Conservation (phyloP, 2,113 vertebrate genomes). For the Casuarius casuarius region DNA sequence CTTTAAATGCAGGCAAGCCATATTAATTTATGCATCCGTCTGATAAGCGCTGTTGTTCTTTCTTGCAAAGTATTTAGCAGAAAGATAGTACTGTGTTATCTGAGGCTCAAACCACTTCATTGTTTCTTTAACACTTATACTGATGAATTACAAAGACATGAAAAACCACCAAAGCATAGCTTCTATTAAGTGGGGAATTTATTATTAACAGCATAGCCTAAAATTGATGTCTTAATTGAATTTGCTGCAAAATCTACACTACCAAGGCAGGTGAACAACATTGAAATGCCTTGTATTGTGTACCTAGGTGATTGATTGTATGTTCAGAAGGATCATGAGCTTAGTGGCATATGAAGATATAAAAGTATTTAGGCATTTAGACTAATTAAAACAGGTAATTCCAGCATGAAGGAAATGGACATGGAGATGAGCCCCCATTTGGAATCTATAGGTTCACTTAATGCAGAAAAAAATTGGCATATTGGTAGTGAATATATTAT, state of each 20-base stretch:
- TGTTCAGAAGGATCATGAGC: background rate
- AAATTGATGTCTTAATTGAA: background rate
- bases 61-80: background rate
- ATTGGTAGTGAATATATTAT: background rate
- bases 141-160: constrained; percentile 17
- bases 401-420: background rate
- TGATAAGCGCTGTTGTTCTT: background rate
- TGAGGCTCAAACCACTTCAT: background rate
- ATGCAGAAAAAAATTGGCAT: background rate
- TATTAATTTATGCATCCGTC: background rate
- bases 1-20: background rate
- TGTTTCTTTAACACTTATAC: background rate
- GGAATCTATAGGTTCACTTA: background rate
- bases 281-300: background rate
- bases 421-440: background rate
- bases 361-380: background rate
- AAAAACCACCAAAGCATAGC: constrained; percentile 1
- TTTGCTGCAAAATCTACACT: background rate
- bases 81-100: background rate
- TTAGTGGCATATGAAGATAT: background rate
- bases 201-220: background rate
- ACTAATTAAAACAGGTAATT: background rate
- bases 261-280: background rate
- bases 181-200: background rate
- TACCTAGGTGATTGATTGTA: background rate